These are phyloP conservation scores for Brevipalpus yothersi DNA, from an alignment of 1,140 invertebrate genomes.

Conservation along the genomic window DNA sequence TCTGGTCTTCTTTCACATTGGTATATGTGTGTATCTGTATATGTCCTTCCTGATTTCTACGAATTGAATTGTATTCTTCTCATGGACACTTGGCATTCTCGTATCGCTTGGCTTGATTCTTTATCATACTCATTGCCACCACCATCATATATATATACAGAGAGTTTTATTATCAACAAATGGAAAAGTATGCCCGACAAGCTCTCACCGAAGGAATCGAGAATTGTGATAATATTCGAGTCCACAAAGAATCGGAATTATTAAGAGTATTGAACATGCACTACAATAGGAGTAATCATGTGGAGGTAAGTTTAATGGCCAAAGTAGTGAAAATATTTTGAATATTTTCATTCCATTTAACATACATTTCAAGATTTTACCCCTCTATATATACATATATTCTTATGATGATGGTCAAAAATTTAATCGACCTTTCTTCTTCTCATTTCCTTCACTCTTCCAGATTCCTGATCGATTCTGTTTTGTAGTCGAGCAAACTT, in stretches of 20 bases:
- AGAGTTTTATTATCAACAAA: slow-evolving; percentile 99
- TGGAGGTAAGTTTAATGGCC: slow-evolving; percentile 52
- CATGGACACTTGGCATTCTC: background rate
- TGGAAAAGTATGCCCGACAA: slow-evolving; percentile 98
- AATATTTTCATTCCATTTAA: too few species aligned
- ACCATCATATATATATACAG: slow-evolving; percentile 33
- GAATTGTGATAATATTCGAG: slow-evolving; percentile 67
- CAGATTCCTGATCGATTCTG: slow-evolving; percentile 92
- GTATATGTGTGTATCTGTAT: background rate
- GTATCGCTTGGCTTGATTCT: background rate
- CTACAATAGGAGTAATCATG: slow-evolving; percentile 99
- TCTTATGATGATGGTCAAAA: background rate
- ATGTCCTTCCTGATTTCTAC: background rate
- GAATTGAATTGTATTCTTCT: background rate
- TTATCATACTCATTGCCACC: background rate
- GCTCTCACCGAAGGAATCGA: slow-evolving; percentile 88
- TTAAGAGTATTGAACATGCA: slow-evolving; percentile 94
- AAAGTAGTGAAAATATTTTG: background rate
- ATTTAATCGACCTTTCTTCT: background rate
- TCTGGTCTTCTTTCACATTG: background rate
- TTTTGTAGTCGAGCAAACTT: slow-evolving; percentile 82
- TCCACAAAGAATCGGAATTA: slow-evolving; percentile 82
- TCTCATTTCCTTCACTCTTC: background rate
- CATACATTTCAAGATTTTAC: too few species aligned
- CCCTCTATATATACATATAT: background rate